Evolutionary conservation across 2,888 invertebrate genomes (phyloP), one percentile per base, ranked within the genome.

Genomic region (Leucophenga montana): DNA sequence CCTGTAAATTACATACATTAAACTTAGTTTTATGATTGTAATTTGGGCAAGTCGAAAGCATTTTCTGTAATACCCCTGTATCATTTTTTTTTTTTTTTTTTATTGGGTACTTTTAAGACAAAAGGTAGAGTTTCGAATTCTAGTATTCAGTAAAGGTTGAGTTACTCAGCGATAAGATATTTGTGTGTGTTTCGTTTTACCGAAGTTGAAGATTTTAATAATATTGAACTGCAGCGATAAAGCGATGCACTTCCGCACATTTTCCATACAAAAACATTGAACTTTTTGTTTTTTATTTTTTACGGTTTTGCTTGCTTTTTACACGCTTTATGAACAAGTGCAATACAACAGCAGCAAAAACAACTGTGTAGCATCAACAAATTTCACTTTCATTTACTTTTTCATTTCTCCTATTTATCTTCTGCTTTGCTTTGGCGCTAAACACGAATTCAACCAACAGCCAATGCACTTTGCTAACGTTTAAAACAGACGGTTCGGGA

Each of bases 361-460:
- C 54, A 48, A 66, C 50, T 61, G n/a, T 39, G 46, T n/a, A 46
- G 56, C 64, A 59, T 57, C 31, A 66, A 66, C 71, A 76, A 82
- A 80, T 85, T 85, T 85, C 85, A 85, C 85, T 84, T 84, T 84
- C 84, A 77, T 84, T 85, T 84, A 80, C 81, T 76, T 82, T 77
- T 79, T 48, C 74, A 31, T 31, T 62, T 53, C 66, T 27, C 31
- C 31, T 59, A 14, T 6, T 31, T 59, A n/a, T 54, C 31, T 46
- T 27, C 5, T 64, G 62, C 13, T 64, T 48, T 22, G 48, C 78
- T 76, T 78, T 78, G 73, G 71, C 77, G 69, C 70, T 74, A 75
- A 77, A 73, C 74, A 78, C 73, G 73, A 75, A 77, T 78, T 76
- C 70, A 71, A 59, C 33, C 78, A 66, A 71, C 75, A 71, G 76